Evolutionary conservation across 92 coral and sea anemone species (phyloP).

Genomic region (Epizoanthus fatuus): DNA sequence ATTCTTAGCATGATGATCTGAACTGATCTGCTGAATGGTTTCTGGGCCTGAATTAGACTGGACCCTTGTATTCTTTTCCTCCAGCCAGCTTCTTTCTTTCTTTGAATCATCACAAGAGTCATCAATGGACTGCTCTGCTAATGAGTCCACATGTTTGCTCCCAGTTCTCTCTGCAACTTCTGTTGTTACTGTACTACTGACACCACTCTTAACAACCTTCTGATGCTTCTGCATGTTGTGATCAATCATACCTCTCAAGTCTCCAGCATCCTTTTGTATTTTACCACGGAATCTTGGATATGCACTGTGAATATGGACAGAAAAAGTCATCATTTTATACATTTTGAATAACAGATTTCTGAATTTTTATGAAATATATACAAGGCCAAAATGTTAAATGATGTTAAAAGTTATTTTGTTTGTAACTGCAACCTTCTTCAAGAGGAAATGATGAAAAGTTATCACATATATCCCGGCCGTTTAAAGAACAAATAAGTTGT

Average conservation of each 20-base stretch:
- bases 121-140: not conserved
- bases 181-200: not conserved
- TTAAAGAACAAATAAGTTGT: too few species aligned
- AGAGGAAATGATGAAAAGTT: too few species aligned
- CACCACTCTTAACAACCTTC: not conserved
- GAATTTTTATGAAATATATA: too few species aligned
- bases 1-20: not conserved
- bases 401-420: too few species aligned
- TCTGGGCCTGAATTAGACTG: not conserved
- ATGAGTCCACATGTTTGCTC: not conserved
- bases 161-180: not conserved
- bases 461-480: too few species aligned
- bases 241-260: not conserved
- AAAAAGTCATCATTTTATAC: not conserved
- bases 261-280: not conserved
- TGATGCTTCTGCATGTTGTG: not conserved
- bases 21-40: not conserved
- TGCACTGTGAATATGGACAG: not conserved
- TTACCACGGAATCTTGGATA: not conserved
- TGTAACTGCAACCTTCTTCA: too few species aligned
- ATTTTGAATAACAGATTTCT: too few species aligned
- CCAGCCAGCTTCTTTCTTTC: conserved; percentile 24
- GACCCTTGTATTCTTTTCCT: not conserved
- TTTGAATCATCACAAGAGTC: conserved; percentile 2
- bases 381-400: too few species aligned